These are phyloP conservation scores for Archocentrus centrarchus DNA, from an alignment of 2,113 vertebrate species.

Conservation along the genomic window DNA sequence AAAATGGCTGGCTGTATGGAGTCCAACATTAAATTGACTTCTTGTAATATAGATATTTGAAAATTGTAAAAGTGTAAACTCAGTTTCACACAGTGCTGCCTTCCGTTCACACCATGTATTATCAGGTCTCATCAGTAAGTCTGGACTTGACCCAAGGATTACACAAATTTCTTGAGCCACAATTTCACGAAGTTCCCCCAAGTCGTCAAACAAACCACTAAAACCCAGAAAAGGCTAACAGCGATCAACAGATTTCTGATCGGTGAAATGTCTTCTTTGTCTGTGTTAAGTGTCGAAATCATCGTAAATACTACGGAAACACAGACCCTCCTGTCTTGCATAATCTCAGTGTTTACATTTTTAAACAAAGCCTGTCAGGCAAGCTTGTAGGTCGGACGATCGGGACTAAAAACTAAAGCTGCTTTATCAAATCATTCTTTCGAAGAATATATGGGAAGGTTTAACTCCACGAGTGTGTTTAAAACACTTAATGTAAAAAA, in stretches of 20 bases:
- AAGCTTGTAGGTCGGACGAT: slow-evolving; percentile 37
- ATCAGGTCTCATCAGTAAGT: neutral
- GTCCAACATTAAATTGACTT: neutral
- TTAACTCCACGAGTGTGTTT: neutral
- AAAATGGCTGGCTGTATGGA: neutral
- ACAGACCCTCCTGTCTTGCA: neutral
- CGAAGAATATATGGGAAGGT: neutral
- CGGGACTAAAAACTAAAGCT: slow-evolving; percentile 4
- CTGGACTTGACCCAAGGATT: neutral
- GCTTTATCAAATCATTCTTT: neutral
- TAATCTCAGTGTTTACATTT: slow-evolving; percentile 67
- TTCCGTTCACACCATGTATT: neutral
- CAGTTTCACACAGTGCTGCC: neutral
- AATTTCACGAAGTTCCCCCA: slow-evolving; percentile 7
- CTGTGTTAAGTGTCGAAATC: neutral
- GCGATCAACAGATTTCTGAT: neutral
- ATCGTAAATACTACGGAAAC: neutral
- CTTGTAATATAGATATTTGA: neutral
- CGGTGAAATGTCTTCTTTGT: neutral
- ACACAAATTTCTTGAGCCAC: neutral
- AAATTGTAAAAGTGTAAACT: fast-evolving
- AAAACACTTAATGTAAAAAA: neutral
- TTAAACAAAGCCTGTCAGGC: slow-evolving; percentile 66
- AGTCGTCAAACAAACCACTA: neutral
- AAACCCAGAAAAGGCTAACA: slow-evolving; percentile 5